A percentile compares a stretch with the other conserved stretches of the same genome.
These are phyloP conservation scores for Periophthalmus magnuspinnatus DNA, from an alignment of 2,797 vertebrate species.

Conservation along the genomic window DNA sequence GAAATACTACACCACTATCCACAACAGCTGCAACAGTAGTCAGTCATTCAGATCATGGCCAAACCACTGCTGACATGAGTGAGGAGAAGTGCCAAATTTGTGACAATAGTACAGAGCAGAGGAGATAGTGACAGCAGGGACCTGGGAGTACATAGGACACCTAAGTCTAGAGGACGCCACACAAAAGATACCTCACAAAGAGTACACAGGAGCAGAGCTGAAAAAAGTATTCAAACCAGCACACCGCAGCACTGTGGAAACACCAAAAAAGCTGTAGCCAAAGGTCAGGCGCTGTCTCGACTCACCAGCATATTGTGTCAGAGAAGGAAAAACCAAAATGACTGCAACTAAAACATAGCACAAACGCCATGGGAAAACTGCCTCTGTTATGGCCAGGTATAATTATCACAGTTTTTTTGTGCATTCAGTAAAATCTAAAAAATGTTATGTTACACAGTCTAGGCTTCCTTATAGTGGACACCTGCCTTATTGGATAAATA, in stretches of 20 bases:
- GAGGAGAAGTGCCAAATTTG: constrained; percentile 14
- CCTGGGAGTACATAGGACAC: constrained; percentile 22
- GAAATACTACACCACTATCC: constrained; percentile 15
- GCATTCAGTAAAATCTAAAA: background rate
- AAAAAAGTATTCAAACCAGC: constrained; percentile 38
- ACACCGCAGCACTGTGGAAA: constrained; percentile 22
- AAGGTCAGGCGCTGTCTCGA: constrained; percentile 40
- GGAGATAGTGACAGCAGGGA: constrained; percentile 16
- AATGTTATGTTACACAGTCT: constrained; percentile 6
- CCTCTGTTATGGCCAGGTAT: constrained; percentile 46
- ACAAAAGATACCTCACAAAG: constrained; percentile 28
- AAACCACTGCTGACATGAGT: constrained; percentile 3
- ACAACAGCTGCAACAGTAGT: constrained; percentile 8
- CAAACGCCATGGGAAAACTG: constrained; percentile 28
- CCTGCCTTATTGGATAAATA: background rate
- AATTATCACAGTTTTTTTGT: constrained; percentile 33
- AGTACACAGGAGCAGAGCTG: constrained; percentile 21
- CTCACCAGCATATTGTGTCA: constrained; percentile 48
- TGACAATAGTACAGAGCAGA: constrained; percentile 12
- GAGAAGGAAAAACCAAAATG: constrained; percentile 30
- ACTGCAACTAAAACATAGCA: constrained; percentile 29
- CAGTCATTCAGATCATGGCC: constrained; percentile 15
- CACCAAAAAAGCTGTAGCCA: constrained; percentile 15
- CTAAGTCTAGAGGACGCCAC: constrained; percentile 36
- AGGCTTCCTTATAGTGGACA: background rate